These are phyloP conservation scores for Myiotriccus ornatus DNA, from an alignment of 2,797 vertebrate genomes.

Conservation along the genomic window DNA sequence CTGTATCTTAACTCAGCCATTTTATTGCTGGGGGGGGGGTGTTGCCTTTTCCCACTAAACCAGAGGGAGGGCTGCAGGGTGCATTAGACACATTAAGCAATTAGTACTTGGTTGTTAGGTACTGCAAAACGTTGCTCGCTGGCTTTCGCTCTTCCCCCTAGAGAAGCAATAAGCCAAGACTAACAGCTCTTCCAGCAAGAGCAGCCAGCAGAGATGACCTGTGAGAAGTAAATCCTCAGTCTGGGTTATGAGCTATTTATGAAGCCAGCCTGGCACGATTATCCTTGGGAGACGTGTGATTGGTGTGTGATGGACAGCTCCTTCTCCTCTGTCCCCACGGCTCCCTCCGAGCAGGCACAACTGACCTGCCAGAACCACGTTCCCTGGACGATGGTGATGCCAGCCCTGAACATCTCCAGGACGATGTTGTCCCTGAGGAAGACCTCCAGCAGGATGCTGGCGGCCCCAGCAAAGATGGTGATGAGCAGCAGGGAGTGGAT, in stretches of 20 bases:
- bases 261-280: neutral
- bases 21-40: neutral
- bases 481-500: slow-evolving; percentile 89
- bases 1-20: neutral
- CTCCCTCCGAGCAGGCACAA: neutral
- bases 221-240: neutral
- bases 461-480: slow-evolving; percentile 77
- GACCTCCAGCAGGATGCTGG: slow-evolving; percentile 80
- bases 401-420: slow-evolving; percentile 82
- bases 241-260: neutral
- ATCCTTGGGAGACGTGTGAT: neutral
- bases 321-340: neutral
- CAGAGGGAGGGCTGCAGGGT: neutral
- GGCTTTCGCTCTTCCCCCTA: neutral
- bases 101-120: neutral
- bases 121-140: neutral
- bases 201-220: neutral
- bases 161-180: neutral
- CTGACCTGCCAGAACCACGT: slow-evolving; percentile 96
- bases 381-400: slow-evolving; percentile 85
- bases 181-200: neutral
- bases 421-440: slow-evolving; percentile 82
- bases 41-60: neutral
- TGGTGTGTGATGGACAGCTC: accelerated
- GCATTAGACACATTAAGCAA: slow-evolving; percentile 9